Base-by-base conservation (phyloP, 2,888 invertebrate genomes). In the Acronicta aceris region DNA sequence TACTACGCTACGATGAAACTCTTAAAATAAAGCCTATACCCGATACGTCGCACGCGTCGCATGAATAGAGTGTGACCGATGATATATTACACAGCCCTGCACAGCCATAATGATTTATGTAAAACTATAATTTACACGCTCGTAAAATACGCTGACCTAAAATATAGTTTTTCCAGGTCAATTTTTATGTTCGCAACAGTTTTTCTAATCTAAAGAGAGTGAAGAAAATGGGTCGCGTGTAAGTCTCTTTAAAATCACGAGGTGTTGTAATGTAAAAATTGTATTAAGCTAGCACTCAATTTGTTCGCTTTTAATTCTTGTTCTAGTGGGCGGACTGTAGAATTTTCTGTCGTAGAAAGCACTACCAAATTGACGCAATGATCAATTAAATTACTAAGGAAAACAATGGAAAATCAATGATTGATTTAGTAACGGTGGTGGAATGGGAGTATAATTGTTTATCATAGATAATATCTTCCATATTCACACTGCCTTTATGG, bases 121-220 rank as follows among this genome's bases (percentile, higher is more conserved):
- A 52, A 64, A 78, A 66, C 62, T 45, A 53, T 63, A 61, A 60
- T 58, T 61, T 64, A 43, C 48, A 46, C 30, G 59, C 58, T 72
- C 68, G 53, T 76, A 65, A 72, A 78, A 64, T 54, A 27, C 38
- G 40, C 27, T 75, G 66, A 63, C 72, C 78, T 69, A 47, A 62
- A 74, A 68, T 59, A 59, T 38, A 43, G 36, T 43, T 45, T 47
- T 58, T 48, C 17, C 36, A 47, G 53, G 49, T 56, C 55, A 47
- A 49, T 70, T 59, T 62, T 72, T 59, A 75, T 53, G 52, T 60
- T 16, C 43, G 55, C 53, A 47, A 36, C 48, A 61, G 38, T 64
- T 72, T 71, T 65, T 78, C 42, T 71, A 48, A 67, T 62, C 51
- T 21, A 48, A 48, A 41, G 15, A 47, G n/a, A 56, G 43, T 59